Conservation (phyloP, 2,888 invertebrate genomes). For the Bruchidius siliquastri region DNA sequence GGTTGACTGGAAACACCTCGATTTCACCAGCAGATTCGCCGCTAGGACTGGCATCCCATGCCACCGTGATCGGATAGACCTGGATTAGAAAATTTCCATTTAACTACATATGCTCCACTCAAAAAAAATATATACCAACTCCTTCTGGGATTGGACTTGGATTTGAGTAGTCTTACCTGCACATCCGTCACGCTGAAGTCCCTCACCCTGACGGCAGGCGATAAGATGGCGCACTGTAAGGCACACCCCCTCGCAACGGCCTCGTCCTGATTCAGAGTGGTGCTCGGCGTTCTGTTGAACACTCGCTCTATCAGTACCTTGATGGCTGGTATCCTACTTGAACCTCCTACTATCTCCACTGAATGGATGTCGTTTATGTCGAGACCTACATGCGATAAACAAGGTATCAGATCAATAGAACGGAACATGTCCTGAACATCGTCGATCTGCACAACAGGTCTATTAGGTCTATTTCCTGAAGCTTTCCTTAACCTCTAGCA, state of each 20-base stretch:
- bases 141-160: no score
- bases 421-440: not conserved
- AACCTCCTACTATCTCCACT: constrained; percentile 96
- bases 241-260: constrained; percentile 96
- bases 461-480: no score
- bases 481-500: no score
- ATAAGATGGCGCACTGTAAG: constrained; percentile 93
- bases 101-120: no score
- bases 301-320: constrained; percentile 86
- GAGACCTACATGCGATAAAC: no score
- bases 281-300: constrained; percentile 80
- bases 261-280: constrained; percentile 97
- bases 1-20: constrained; percentile 88
- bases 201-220: constrained; percentile 93
- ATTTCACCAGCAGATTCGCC: constrained; percentile 67
- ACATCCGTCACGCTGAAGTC: constrained; percentile 93
- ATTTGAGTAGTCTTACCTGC: constrained; percentile 57
- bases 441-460: no score
- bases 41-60: constrained; percentile 68
- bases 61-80: constrained; percentile 79
- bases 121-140: not conserved
- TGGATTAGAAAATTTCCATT: constrained; percentile 24
- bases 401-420: not conserved
- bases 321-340: constrained; percentile 88
- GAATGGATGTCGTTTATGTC: constrained; percentile 82